Conservation (phyloP, 2,113 vertebrate species). For the Podilymbus podiceps region DNA sequence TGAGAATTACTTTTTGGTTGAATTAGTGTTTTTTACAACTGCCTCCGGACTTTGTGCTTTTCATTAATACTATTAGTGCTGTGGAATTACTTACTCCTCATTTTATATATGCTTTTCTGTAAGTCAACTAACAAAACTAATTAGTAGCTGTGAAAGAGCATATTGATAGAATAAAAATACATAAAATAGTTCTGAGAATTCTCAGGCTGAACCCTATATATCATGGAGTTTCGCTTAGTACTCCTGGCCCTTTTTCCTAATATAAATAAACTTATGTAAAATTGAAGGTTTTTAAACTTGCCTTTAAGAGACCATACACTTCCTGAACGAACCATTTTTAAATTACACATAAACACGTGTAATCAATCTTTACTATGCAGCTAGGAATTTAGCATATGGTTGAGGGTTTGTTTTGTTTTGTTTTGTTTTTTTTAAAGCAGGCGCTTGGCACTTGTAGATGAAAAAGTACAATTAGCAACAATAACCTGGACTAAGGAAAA, state of each 20-base stretch:
- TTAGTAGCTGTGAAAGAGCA: slow-evolving; percentile 74
- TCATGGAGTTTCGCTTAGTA: slow-evolving; percentile 37
- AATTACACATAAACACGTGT: slow-evolving; percentile 71
- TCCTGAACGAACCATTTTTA: slow-evolving; percentile 74
- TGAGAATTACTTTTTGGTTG: slow-evolving; percentile 44
- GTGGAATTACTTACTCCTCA: slow-evolving; percentile 57
- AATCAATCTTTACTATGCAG: slow-evolving; percentile 70
- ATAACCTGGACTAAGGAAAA: not conserved
- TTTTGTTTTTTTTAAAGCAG: slow-evolving; percentile 11
- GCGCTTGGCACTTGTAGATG: slow-evolving; percentile 3
- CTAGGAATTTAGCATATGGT: slow-evolving; percentile 39
- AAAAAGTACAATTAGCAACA: slow-evolving; percentile 4
- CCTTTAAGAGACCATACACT: slow-evolving; percentile 71
- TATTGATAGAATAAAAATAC: slow-evolving; percentile 71
- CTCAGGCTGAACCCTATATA: slow-evolving; percentile 66
- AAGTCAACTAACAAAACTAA: slow-evolving; percentile 74
- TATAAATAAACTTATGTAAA: slow-evolving; percentile 72
- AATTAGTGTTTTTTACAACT: slow-evolving; percentile 38
- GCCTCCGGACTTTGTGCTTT: slow-evolving; percentile 59
- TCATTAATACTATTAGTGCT: slow-evolving; percentile 54
- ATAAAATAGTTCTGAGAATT: slow-evolving; percentile 68
- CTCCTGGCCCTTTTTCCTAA: slow-evolving; percentile 15
- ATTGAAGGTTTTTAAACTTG: slow-evolving; percentile 69
- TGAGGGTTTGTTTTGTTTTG: not conserved
- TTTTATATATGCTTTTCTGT: slow-evolving; percentile 66